Base-by-base conservation (phyloP, 2,113 vertebrate genomes). In the Daubentonia madagascariensis region DNA sequence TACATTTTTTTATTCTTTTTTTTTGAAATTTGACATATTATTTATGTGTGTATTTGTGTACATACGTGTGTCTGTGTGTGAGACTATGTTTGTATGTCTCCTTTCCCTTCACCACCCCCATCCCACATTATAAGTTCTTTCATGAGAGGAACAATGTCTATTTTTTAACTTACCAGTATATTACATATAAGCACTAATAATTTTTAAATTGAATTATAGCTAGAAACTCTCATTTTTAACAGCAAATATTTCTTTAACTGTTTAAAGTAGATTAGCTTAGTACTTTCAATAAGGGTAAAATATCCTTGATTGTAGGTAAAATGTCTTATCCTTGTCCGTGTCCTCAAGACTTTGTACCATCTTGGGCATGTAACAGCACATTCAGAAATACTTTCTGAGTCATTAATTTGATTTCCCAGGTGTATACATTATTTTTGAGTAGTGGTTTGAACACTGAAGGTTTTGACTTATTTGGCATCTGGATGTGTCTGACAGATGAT, bases 391-490 rank as follows among this genome's bases (percentile, higher is more conserved):
- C 86, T 95, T 97, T 96, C 89, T 79, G 91, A 98, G 63, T 95
- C 91, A 96, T 97, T 97, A 96, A 93, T 70, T 97, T 97, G 52
- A 95, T 97, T 97, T 98, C 91, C 91, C 97, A 98, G 67, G 86
- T 97, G 83, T 89, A 94, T 90, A 96, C 96, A 97, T 97, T 97
- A 97, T 95, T 95, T 98, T 95, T 93, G 93, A 96, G 40, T 89
- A 85, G 40, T 61, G n/a, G 45, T 86, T 97, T 96, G 45, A 92
- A 67, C n/a, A 90, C 40, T 45, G 68, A 86, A 93, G 75, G 40
- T 85, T 98, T 97, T 97, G 79, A 97, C 93, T 98, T 96, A 94
- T 91, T 93, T 94, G 96, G 95, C 98, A 98, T 97, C 90, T 96
- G 96, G 83, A 93, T 94, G 54, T 97, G 45, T 78, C 89, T 97